Evolutionary conservation across 2,888 invertebrate genomes (phyloP).

Genomic region (Cordilura impudica): DNA sequence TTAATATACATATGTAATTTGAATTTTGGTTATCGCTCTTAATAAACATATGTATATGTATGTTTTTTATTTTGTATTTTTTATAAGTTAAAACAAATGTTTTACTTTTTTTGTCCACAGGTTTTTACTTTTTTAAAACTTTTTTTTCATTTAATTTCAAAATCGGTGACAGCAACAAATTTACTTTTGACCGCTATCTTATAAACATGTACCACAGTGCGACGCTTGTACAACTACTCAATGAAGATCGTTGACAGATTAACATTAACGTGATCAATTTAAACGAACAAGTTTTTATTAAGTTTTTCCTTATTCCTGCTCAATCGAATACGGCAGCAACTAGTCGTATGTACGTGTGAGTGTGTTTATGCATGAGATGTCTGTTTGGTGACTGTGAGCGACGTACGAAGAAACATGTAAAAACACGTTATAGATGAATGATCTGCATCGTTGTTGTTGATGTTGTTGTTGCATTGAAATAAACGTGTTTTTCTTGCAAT

Average conservation of each 20-base stretch:
- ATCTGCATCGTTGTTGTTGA: not conserved
- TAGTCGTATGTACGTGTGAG: not conserved
- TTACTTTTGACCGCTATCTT: too few relatives aligned
- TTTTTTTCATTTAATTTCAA: too few relatives aligned
- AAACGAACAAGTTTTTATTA: conserved; percentile 6
- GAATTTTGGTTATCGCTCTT: too few relatives aligned
- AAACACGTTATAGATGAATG: conserved; percentile 9
- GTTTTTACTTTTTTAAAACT: too few relatives aligned
- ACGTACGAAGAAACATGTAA: not conserved
- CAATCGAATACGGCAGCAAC: not conserved
- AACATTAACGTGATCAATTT: conserved; percentile 32
- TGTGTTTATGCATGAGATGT: not conserved
- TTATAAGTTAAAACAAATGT: too few relatives aligned
- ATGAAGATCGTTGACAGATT: conserved; percentile 41
- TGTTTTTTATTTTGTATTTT: too few relatives aligned
- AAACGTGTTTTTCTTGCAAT: conserved; percentile 31
- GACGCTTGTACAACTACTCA: not conserved
- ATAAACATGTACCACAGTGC: not conserved
- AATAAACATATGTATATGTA: too few relatives aligned
- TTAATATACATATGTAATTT: too few relatives aligned
- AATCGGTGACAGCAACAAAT: too few relatives aligned
- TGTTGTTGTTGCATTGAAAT: conserved; percentile 12
- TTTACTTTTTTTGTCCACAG: too few relatives aligned
- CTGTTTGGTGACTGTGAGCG: not conserved
- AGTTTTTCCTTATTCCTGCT: conserved; percentile 27